Evolutionary conservation across 2,888 invertebrate species (phyloP).

Genomic region (Stenoptilia bipunctidactyla): DNA sequence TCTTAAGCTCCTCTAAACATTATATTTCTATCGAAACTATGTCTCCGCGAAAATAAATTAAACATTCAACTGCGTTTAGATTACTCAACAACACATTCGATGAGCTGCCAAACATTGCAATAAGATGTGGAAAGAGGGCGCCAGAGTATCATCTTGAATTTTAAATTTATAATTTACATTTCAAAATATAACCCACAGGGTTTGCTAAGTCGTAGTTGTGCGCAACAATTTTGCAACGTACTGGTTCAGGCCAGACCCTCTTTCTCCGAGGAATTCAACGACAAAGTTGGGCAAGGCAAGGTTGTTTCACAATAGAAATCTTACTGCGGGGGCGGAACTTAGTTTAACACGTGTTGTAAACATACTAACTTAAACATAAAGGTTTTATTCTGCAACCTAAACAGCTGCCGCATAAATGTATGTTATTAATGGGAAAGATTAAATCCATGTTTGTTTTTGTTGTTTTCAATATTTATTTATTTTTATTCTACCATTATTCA

Average conservation of each 20-base stretch:
- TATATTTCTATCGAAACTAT: too few relatives aligned
- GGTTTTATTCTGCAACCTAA: too few relatives aligned
- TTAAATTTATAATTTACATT: slow-evolving; percentile 40
- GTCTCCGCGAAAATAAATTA: too few relatives aligned
- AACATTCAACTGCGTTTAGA: too few relatives aligned
- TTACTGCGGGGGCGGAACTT: slow-evolving; percentile 19
- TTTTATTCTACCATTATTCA: too few relatives aligned
- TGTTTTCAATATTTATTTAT: too few relatives aligned
- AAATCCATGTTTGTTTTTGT: too few relatives aligned
- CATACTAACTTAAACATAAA: too few relatives aligned
- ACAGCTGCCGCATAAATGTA: too few relatives aligned
- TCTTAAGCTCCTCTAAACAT: too few relatives aligned
- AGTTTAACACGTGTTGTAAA: slow-evolving; percentile 9
- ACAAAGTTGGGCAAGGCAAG: slow-evolving; percentile 1
- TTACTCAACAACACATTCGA: slow-evolving; percentile 17
- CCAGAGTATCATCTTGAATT: slow-evolving; percentile 37
- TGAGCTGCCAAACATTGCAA: slow-evolving; percentile 29
- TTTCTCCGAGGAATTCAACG: slow-evolving; percentile 50
- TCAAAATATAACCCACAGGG: slow-evolving; percentile 40
- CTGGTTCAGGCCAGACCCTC: slow-evolving; percentile 34
- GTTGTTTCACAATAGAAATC: slow-evolving; percentile 6
- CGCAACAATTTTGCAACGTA: slow-evolving; percentile 36
- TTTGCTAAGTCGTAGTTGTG: slow-evolving; percentile 41
- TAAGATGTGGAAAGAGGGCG: slow-evolving; percentile 27
- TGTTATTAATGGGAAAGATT: too few relatives aligned